A percentile compares a stretch with the other conserved stretches of the same genome.
phyloP scores from a whole-genome alignment of 2,797 vertebrate genomes.

The Ceyx erithaca region DNA sequence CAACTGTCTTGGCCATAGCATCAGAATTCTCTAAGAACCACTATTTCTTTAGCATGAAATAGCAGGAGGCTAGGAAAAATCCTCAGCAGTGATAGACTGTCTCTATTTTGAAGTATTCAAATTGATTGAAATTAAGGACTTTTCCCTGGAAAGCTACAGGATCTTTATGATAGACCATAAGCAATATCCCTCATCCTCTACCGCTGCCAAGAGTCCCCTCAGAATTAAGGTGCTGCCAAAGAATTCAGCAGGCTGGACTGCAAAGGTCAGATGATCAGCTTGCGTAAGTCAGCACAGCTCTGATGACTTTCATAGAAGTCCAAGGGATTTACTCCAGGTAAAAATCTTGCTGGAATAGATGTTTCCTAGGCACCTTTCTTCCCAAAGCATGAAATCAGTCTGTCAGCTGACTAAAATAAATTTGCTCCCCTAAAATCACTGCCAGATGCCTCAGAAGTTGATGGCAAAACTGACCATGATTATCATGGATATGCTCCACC shows the following conservation, averaged over 20 bases:
- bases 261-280: conserved; percentile 21
- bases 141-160: conserved; percentile 29
- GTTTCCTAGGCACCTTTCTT: too few relatives aligned
- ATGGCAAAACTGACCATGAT: neutral
- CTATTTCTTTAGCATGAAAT: conserved; percentile 3
- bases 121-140: conserved; percentile 1
- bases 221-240: conserved; percentile 10
- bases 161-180: neutral
- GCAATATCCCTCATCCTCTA: neutral
- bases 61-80: neutral
- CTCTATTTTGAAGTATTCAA: neutral
- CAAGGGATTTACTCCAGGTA: neutral
- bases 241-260: neutral
- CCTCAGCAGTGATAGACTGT: neutral
- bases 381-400: neutral
- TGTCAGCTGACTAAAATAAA: neutral
- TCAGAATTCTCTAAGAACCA: neutral
- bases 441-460: neutral
- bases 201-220: neutral
- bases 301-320: neutral
- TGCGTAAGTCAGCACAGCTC: neutral
- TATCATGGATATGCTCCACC: accelerated
- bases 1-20: neutral
- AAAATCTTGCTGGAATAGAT: neutral
- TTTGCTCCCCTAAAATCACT: neutral